Conservation (phyloP, 2,113 vertebrate genomes). For the Protobothrops mucrosquamatus region DNA sequence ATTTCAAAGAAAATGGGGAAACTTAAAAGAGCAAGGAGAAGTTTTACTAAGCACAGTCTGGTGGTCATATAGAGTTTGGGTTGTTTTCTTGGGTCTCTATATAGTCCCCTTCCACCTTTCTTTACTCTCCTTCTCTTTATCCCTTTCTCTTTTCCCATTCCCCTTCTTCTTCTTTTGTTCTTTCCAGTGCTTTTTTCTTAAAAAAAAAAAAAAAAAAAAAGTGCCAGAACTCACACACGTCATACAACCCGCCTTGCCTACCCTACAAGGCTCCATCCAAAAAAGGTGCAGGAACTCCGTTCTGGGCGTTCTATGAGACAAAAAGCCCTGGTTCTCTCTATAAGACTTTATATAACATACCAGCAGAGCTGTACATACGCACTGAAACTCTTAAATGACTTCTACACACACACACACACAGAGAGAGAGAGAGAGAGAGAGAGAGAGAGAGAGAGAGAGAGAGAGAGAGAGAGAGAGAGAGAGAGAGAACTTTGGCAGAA, state of each 20-base stretch:
- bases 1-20: background rate
- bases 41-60: background rate
- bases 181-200: too few species aligned
- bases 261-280: too few species aligned
- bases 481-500: background rate
- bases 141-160: background rate
- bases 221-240: too few species aligned
- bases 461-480: too few species aligned
- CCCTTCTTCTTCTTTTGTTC: background rate
- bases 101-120: background rate
- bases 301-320: too few species aligned
- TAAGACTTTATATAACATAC: background rate
- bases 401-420: background rate
- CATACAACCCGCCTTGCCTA: too few species aligned
- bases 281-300: too few species aligned
- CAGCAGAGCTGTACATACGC: background rate
- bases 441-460: background rate
- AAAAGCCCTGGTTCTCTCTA: too few species aligned
- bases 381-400: background rate
- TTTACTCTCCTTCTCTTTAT: background rate
- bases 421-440: background rate
- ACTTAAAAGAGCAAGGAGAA: background rate
- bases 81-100: background rate
- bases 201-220: too few species aligned
- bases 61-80: background rate